Evolutionary conservation across 92 coral and sea anemone species (phyloP), one percentile per base, ranked within the genome.

Genomic region (Umimayanthus kanabou): DNA sequence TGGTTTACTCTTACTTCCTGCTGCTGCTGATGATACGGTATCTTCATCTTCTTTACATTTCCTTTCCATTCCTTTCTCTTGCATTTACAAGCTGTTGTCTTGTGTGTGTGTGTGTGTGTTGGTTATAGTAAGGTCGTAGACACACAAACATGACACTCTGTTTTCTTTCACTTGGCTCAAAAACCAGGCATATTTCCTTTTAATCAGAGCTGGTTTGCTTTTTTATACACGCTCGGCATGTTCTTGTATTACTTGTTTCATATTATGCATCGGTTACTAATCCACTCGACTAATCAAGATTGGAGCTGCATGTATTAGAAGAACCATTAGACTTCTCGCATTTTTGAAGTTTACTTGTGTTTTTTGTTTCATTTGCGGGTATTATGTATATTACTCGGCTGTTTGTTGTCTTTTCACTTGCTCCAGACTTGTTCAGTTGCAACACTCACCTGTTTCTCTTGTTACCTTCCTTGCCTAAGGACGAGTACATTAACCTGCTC

Each of bases 11-110:
- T 3, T 69, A 10, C 74, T 67, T 58, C 45, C 75, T 58, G 14
- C 58, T 50, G 42, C 20, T 69, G 87, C 57, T 43, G 78, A 83
- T 69, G 77, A 69, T 64, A 83, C 64, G 78, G 87, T 83, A 83
- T 45, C 61, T 83, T 50, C 37, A 14, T 40, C 58, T 81, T 77
- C 81, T 76, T 23, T 76, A 22, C 55, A 22, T 58, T 69, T 70
- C n/a, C 37, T 81, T 69, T 28, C 25, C 45, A 3, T 25, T 83
- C 26, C 25, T 83, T 42, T 29, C 9, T 70, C 66, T 83, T 83
- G 43, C 43, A 39, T 43, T 75, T 39, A 53, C 58, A 2, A 53
- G 58, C 58, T 53, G 2, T 53, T 50, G 13, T 9, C 9, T 0
- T 53, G 58, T 53, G 58, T 53, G 18, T 50, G 49, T 45, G 49